A percentile compares a stretch with the other conserved stretches of the same genome.
These are phyloP conservation scores for Ophion obscuratus DNA, from an alignment of 2,888 invertebrate genomes.

Conservation along the genomic window DNA sequence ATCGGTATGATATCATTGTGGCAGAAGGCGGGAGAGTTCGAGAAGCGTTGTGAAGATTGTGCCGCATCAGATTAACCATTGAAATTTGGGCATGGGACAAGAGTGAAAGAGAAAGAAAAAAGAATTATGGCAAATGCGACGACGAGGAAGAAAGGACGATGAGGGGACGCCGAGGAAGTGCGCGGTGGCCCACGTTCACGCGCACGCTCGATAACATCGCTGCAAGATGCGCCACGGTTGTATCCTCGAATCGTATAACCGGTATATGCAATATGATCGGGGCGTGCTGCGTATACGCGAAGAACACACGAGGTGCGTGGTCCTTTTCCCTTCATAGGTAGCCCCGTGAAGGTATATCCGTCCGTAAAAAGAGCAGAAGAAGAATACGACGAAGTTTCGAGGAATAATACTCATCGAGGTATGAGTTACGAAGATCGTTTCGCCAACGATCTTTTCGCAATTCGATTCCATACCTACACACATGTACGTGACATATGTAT, in stretches of 20 bases:
- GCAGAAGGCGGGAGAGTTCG: conserved; percentile 20
- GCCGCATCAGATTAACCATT: conserved; percentile 27
- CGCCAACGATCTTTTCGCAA: conserved; percentile 52
- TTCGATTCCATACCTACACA: conserved; percentile 28
- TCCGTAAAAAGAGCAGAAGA: conserved; percentile 33
- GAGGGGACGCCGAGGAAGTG: conserved; percentile 53
- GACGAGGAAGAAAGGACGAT: conserved; percentile 19
- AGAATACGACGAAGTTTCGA: conserved; percentile 36
- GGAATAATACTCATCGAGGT: conserved; percentile 60
- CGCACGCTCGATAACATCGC: conserved; percentile 75
- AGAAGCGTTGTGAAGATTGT: conserved; percentile 2
- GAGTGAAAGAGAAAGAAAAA: conserved; percentile 23
- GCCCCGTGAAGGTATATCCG: not conserved
- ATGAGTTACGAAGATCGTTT: conserved; percentile 71
- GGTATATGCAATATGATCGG: conserved; percentile 68
- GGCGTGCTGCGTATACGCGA: conserved; percentile 47
- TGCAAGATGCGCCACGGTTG: conserved; percentile 61
- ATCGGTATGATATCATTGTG: conserved; percentile 29
- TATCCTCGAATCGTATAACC: conserved; percentile 69
- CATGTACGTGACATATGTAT: not conserved
- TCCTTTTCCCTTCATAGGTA: conserved; percentile 21
- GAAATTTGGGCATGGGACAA: conserved; percentile 15
- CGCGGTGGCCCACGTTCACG: conserved; percentile 62
- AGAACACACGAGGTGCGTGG: conserved; percentile 52
- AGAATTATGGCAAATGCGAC: conserved; percentile 18